Conservation (phyloP, 2,113 vertebrate species). For the Theristicus caerulescens region DNA sequence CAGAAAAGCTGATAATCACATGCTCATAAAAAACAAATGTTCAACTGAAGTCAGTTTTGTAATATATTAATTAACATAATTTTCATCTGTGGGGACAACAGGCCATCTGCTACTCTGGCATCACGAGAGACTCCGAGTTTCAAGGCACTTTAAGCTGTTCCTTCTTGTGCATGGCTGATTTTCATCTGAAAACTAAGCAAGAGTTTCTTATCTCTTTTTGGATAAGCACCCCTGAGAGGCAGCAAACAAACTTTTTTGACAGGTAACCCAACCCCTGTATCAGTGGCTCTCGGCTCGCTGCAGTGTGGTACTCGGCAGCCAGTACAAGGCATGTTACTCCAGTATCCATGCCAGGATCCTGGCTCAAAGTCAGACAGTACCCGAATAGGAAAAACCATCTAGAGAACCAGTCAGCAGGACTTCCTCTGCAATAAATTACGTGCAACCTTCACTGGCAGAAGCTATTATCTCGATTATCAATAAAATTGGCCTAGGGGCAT, state of each 20-base stretch:
- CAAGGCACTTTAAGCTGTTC: neutral
- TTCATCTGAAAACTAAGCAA: neutral
- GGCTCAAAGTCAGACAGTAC: neutral
- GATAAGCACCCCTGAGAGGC: neutral
- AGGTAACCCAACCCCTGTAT: neutral
- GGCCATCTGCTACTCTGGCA: slow-evolving; percentile 60
- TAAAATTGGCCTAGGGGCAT: neutral
- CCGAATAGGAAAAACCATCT: neutral
- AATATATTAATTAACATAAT: slow-evolving; percentile 66
- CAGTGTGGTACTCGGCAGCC: neutral
- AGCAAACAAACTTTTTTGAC: neutral
- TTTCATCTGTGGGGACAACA: slow-evolving; percentile 55
- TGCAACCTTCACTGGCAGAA: neutral
- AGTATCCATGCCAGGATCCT: neutral
- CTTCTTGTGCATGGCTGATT: neutral
- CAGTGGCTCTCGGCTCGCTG: neutral
- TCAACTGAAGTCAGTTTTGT: slow-evolving; percentile 42
- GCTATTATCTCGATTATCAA: neutral
- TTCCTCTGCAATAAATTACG: neutral
- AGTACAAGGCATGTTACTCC: neutral
- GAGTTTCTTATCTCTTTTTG: neutral
- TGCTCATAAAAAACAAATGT: slow-evolving; percentile 17
- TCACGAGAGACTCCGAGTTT: neutral
- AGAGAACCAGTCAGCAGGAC: neutral
- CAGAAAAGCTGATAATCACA: slow-evolving; percentile 42